phyloP scores from a whole-genome alignment of 2,888 invertebrate species.

The Apamea crenata region DNA sequence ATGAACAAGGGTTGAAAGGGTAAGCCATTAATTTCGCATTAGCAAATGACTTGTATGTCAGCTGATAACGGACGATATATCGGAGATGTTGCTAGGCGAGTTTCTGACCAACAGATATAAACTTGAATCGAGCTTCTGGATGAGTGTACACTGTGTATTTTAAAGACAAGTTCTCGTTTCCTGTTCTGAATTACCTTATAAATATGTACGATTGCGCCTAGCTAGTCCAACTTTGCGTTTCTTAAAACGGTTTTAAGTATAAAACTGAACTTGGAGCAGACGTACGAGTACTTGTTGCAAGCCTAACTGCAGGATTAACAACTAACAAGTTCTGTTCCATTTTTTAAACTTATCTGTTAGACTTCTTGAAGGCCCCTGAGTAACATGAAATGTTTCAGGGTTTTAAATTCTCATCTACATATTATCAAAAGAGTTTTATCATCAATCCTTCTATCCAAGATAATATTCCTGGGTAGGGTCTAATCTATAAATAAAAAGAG shows the following conservation, averaged over 20 bases:
- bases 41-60: conserved; percentile 37
- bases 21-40: conserved; percentile 52
- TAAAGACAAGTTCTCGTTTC: conserved; percentile 28
- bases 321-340: background rate
- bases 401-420: conserved; percentile 1
- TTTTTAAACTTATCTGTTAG: background rate
- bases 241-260: background rate
- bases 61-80: conserved; percentile 19
- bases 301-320: background rate
- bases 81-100: conserved; percentile 16
- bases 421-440: background rate
- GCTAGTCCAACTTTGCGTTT: background rate
- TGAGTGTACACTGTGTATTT: conserved; percentile 5
- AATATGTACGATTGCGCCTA: background rate
- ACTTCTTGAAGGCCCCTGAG: background rate
- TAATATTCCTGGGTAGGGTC: conserved; percentile 19
- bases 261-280: background rate
- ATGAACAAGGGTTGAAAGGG: conserved; percentile 41
- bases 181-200: conserved; percentile 23
- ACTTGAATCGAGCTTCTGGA: conserved; percentile 26
- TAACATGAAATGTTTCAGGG: background rate
- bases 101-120: background rate
- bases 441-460: conserved; percentile 16
- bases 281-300: background rate
- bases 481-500: conserved; percentile 60